Percentiles rank a stretch among this genome's conserved stretches.
Conservation (phyloP, 2,888 invertebrate genomes). For the Serripes groenlandicus region DNA sequence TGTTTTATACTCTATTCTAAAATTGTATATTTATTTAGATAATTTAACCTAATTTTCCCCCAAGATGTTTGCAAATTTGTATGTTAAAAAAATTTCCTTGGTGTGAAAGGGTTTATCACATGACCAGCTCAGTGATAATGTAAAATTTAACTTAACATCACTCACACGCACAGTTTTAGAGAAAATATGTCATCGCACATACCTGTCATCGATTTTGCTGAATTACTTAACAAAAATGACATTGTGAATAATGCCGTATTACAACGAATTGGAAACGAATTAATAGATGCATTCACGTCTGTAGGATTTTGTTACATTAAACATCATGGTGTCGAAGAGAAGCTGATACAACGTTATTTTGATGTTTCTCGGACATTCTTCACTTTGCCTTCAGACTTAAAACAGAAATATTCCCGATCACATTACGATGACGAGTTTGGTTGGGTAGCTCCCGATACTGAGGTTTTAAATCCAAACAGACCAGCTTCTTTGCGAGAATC, state of each 20-base stretch:
- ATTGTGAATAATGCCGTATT: neutral
- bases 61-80: too few species aligned
- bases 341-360: conserved; percentile 1
- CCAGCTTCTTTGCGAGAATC: conserved; percentile 63
- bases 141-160: too few species aligned
- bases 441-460: conserved; percentile 50
- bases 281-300: conserved; percentile 39
- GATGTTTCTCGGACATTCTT: conserved; percentile 45
- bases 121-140: too few species aligned
- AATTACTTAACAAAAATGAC: neutral
- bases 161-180: neutral
- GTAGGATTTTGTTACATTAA: conserved; percentile 60
- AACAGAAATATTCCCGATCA: neutral
- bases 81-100: too few species aligned
- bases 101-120: too few species aligned
- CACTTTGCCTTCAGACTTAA: conserved; percentile 36
- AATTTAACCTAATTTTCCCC: too few species aligned
- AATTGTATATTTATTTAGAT: too few species aligned
- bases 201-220: conserved; percentile 27
- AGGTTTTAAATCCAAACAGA: conserved; percentile 51
- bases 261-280: conserved; percentile 25
- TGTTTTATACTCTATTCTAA: too few species aligned
- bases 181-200: too few species aligned
- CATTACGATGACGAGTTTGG: conserved; percentile 31
- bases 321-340: conserved; percentile 54